These are phyloP conservation scores for Mesocentrotus franciscanus DNA, from an alignment of 53 echinoderm and acorn worm genomes.

Conservation along the genomic window DNA sequence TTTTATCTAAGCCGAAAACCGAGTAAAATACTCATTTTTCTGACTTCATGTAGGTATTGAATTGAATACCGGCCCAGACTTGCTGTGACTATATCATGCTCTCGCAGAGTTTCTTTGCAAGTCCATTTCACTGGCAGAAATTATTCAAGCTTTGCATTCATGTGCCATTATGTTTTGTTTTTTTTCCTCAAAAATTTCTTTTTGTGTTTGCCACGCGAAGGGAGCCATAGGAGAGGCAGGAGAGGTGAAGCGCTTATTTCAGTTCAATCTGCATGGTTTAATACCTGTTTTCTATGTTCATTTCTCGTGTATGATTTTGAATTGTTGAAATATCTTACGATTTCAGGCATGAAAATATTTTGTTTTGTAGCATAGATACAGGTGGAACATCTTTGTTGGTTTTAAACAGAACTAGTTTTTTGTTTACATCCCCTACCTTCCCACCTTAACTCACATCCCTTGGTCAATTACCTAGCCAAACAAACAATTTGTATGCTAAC, in stretches of 20 bases:
- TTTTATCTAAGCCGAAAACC: too few relatives aligned
- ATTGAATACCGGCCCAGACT: neutral
- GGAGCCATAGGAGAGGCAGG: conserved; percentile 55
- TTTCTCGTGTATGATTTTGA: neutral
- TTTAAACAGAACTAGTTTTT: neutral
- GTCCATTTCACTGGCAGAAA: neutral
- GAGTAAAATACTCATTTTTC: too few relatives aligned
- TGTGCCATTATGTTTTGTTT: conserved; percentile 31
- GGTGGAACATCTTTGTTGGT: neutral
- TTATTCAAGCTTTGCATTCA: conserved; percentile 29
- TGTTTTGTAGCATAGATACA: neutral
- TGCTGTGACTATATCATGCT: conserved; percentile 30
- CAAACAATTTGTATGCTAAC: too few relatives aligned
- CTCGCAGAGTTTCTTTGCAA: conserved; percentile 18
- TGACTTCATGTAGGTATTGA: too few relatives aligned
- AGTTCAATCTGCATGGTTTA: conserved; percentile 52
- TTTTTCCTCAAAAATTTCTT: conserved; percentile 24
- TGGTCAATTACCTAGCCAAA: neutral
- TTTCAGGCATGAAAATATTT: conserved; percentile 20
- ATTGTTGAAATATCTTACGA: neutral
- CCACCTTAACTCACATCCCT: neutral
- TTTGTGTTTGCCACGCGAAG: conserved; percentile 54
- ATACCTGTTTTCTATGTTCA: neutral
- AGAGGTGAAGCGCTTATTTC: conserved; percentile 65
- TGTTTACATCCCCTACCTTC: neutral